A percentile compares a stretch with the other conserved stretches of the same genome.
These are phyloP conservation scores for Phyto melanocephala DNA, from an alignment of 2,888 invertebrate genomes.

Conservation along the genomic window DNA sequence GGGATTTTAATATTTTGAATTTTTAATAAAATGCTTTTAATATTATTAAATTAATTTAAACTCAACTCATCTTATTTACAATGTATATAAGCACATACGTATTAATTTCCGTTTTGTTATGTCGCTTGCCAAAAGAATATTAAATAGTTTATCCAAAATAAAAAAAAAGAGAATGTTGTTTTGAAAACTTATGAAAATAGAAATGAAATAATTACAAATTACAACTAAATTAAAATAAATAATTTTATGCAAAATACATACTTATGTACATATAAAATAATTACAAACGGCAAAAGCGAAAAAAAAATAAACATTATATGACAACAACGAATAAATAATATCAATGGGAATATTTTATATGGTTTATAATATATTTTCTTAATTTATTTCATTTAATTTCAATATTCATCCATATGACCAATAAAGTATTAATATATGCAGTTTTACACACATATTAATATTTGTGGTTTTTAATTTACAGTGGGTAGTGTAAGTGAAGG, in stretches of 20 bases:
- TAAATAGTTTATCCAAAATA: conserved; percentile 49
- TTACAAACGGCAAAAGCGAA: not conserved
- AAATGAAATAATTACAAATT: conserved; percentile 50
- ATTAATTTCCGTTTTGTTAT: not conserved
- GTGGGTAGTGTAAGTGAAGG: not conserved
- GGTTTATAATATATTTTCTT: conserved; percentile 36
- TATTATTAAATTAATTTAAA: conserved; percentile 9
- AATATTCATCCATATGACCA: conserved; percentile 29
- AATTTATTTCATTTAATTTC: conserved; percentile 40
- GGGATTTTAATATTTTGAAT: not conserved
- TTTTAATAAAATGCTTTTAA: not conserved
- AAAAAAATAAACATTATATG: not conserved
- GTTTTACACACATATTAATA: not conserved
- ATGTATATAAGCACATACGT: not conserved
- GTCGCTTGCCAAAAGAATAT: conserved; percentile 29
- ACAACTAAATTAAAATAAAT: conserved; percentile 63
- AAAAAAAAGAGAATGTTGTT: conserved; percentile 5
- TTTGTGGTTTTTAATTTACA: not conserved
- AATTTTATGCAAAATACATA: conserved; percentile 57
- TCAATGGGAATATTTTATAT: conserved; percentile 55
- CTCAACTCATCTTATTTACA: conserved; percentile 33
- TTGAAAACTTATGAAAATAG: conserved; percentile 38
- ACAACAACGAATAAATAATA: conserved; percentile 43
- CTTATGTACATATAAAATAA: not conserved
- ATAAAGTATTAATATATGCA: conserved; percentile 14